Evolutionary conservation across 2,113 vertebrate species (phyloP), one percentile per base, ranked within the genome.

Genomic region (Dendrocopos noguchii): DNA sequence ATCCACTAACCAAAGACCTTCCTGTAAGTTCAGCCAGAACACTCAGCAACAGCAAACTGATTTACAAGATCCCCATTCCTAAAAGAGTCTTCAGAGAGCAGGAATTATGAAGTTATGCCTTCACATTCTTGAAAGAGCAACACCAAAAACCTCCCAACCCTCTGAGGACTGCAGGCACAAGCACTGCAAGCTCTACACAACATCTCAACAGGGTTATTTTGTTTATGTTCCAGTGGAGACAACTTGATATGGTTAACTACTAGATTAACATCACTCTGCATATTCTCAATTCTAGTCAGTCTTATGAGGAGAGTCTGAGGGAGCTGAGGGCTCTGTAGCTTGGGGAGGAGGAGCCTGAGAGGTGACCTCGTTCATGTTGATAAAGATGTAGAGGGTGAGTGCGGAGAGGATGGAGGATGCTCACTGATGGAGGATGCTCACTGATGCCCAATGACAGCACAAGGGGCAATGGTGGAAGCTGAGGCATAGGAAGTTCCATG

Each of bases 161-260:
- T 74, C 21, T 3, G 19, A 19, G 55, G 24, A 56, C 47, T 84
- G 84, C 93, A 80, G 87, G 47, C 8, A 86, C 4, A 8, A 31
- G 65, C 61, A 6, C 36, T 57, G n/a, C 47, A 56, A 70, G 47
- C 91, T 74, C 75, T 70, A 34, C 21, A 74, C 20, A 44, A 71
- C 75, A 57, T 80, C 44, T 63, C 66, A 83, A 78, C 87, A 75
- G 90, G 75, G 76, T 92, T 93, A 73, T 94, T 90, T 93, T 88
- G 94, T 4, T 96, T 77, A 88, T 94, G 88, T 83, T 76, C 84
- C 89, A 95, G 83, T 79, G 76, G 79, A 89, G 87, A 73, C 80
- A 91, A 94, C 77, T 75, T 74, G 76, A 67, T 68, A 24, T 33
- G 63, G 60, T 46, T 50, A 68, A 67, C 50, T 66, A 27, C 42